A percentile compares a stretch with the other conserved stretches of the same genome.
phyloP scores from a whole-genome alignment of 2,888 invertebrate genomes.

The Metalampra italica region DNA sequence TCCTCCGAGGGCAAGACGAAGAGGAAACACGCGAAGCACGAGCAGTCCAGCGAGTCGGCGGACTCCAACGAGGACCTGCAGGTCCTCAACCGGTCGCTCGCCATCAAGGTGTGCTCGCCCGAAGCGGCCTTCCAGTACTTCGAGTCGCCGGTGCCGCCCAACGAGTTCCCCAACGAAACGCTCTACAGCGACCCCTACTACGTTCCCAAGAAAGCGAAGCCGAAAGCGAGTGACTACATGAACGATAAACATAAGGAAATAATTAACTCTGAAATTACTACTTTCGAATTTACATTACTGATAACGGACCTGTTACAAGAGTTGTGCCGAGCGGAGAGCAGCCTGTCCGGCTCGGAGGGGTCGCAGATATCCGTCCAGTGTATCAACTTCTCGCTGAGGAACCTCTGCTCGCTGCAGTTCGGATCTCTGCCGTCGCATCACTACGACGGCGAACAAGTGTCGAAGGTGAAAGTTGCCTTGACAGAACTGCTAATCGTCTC shows the following conservation, averaged over 20 bases:
- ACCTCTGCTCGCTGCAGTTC: constrained; percentile 80
- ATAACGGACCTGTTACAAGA: constrained; percentile 77
- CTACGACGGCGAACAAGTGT: constrained; percentile 52
- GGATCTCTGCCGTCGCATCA: constrained; percentile 57
- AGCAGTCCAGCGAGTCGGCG: constrained; percentile 63
- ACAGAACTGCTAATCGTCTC: constrained; percentile 78
- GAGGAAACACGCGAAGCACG: constrained; percentile 35
- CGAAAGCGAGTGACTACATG: constrained; percentile 73
- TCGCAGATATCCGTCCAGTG: constrained; percentile 78
- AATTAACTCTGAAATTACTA: constrained; percentile 69
- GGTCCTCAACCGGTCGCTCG: constrained; percentile 67
- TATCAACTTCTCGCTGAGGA: constrained; percentile 79
- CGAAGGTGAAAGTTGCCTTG: constrained; percentile 74
- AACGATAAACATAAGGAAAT: constrained; percentile 73
- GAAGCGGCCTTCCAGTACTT: constrained; percentile 81
- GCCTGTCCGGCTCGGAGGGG: constrained; percentile 70
- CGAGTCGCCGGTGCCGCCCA: constrained; percentile 60
- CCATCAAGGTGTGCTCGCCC: constrained; percentile 76
- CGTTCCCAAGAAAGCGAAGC: constrained; percentile 55
- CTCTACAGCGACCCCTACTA: constrained; percentile 48
- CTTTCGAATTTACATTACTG: constrained; percentile 77
- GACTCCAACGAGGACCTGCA: constrained; percentile 74
- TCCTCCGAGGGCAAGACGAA: constrained; percentile 33
- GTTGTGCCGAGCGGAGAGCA: constrained; percentile 72
- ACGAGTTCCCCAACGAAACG: constrained; percentile 54